Evolutionary conservation across 2,888 invertebrate species (phyloP).

Genomic region (Slavum lentiscoides): DNA sequence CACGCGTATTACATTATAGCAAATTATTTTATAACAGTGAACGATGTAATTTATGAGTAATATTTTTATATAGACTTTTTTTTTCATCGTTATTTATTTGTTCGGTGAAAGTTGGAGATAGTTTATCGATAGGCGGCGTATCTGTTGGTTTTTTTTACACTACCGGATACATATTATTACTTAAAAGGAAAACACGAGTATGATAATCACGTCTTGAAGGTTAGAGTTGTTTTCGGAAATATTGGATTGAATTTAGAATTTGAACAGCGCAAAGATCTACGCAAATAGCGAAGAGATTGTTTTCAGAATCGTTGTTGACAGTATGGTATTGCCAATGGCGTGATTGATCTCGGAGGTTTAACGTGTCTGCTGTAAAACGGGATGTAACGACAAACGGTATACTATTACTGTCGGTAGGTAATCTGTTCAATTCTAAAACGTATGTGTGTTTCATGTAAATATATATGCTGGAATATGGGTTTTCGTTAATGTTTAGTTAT

Average conservation of each 20-base stretch:
- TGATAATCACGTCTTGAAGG: background rate
- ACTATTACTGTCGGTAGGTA: background rate
- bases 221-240: background rate
- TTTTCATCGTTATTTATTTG: too few species aligned
- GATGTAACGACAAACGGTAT: background rate
- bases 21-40: too few species aligned
- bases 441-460: background rate
- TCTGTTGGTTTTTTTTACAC: too few species aligned
- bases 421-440: background rate
- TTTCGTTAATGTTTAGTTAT: background rate
- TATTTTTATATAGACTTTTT: too few species aligned
- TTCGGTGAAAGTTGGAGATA: too few species aligned
- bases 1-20: too few species aligned
- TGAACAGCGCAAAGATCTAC: background rate
- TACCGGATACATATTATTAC: background rate
- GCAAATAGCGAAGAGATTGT: background rate
- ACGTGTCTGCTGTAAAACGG: background rate
- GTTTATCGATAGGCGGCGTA: too few species aligned
- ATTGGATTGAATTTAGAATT: background rate
- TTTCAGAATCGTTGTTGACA: background rate
- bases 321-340: background rate
- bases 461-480: background rate
- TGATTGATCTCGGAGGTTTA: constrained; percentile 1
- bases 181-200: background rate
- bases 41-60: too few species aligned